Evolutionary conservation across 1,140 invertebrate species (phyloP), one percentile per base, ranked within the genome.

Genomic region (Globodera ellingtonae): DNA sequence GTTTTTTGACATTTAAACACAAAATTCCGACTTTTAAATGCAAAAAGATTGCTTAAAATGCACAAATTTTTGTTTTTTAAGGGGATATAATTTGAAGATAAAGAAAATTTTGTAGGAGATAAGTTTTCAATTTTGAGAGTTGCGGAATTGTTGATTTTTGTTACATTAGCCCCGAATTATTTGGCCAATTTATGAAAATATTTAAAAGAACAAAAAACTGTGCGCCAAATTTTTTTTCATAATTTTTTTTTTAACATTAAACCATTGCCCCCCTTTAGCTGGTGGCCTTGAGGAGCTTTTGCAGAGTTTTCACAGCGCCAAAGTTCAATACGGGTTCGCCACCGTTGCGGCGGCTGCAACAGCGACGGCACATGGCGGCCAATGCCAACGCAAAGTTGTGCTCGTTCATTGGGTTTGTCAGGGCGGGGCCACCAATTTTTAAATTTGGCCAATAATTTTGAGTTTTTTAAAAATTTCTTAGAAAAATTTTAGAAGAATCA

Each of bases 311-410:
- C 65, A 86, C 59, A 62, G 21, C 44, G 50, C 47, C 44, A 86
- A 86, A 72, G 69, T 87, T 18, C 85, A 88, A 48, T 86, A 87
- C 71, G 87, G 87, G 15, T 72, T 86, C 74, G 65, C 77, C 21
- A 69, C 82, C 24, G 79, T 85, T 47, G n/a, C 66, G 15, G 48
- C 35, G 6, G 66, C 44, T 13, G 18, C 48, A 15, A 59, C 52
- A 18, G 9, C 75, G 21, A 18, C 67, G 9, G 21, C 9, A 9
- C 5, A 35, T 35, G 18, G n/a, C 35, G 7, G 67, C 13, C 67
- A 10, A 7, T 18, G 9, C 9, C 81, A 88, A 21, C 47, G 71
- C n/a, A 86, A 86, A 79, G 70, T 88, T 24, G 21, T 87, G 48
- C 56, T 88, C n/a, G 73, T 86, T 70, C 85, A 87, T 69, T 88